Base-by-base conservation (phyloP, 2,888 invertebrate species). In the Augiades crinisus region DNA sequence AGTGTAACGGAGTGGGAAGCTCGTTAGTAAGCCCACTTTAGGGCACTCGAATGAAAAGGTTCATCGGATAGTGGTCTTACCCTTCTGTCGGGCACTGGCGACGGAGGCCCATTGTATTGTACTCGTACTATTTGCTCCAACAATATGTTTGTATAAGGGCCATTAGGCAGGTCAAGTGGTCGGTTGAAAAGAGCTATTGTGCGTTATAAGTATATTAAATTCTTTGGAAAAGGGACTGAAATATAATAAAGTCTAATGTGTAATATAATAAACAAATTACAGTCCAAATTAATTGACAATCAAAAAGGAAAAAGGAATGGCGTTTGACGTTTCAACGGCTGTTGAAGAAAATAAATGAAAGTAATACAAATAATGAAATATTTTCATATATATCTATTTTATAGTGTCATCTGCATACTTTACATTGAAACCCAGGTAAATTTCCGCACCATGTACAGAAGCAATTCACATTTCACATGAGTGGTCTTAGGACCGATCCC, bases 1-100 rank as follows among this genome's bases (percentile, higher is more conserved):
- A 47, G 38, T 30, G 38, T 31, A 47, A 47, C 30, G 21, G 38
- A 40, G 21, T 47, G 47, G 47, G 40, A 40, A 47, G 40, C 38
- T 47, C 47, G 47, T 49, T 49, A 49, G 47, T 16, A 22, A 56
- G 55, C 49, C 57, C 58, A 65, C 60, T 58, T 53, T 55, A 57
- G 57, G 46, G 56, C 58, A 61, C 63, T 68, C 55, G 55, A 62
- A 38, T 47, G 60, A 65, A 66, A 63, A 60, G 57, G 52, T 58
- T 59, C 47, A 41, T 49, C 33, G 24, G 30, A 47, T 64, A 63
- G 59, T 40, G 27, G 41, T n/a, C 41, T 37, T 37, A 41, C 41
- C 17, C 40, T 19, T 37, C 6, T 40, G 14, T 17, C 27, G 41
- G 27, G 16, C 17, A 27, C 6, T 41, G 41, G 10, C n/a, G n/a